phyloP scores from a whole-genome alignment of 2,113 vertebrate genomes.

The Conger conger region DNA sequence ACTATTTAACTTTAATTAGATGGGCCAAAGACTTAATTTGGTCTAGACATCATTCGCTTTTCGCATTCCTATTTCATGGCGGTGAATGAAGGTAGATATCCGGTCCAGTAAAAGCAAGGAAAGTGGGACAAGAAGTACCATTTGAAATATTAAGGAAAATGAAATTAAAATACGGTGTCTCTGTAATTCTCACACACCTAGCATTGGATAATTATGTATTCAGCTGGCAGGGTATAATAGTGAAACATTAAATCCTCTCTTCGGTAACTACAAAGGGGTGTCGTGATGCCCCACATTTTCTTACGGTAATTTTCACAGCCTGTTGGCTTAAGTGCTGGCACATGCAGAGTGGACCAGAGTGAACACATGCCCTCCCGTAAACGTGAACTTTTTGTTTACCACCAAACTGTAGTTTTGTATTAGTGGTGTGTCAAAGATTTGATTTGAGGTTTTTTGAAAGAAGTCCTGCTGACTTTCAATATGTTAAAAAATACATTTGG shows the following conservation, averaged over 20 bases:
- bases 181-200: not conserved
- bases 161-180: not conserved
- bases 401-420: not conserved
- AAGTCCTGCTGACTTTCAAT: not conserved
- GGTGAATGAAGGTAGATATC: too few relatives aligned
- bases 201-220: not conserved
- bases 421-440: constrained; percentile 24
- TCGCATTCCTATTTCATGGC: not conserved
- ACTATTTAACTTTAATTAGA: not conserved
- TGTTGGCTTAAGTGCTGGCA: not conserved
- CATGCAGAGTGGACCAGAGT: not conserved
- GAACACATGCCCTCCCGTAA: not conserved
- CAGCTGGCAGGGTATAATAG: not conserved
- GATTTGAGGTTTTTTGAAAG: constrained; percentile 17
- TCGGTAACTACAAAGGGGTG: not conserved
- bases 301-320: too few relatives aligned
- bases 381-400: not conserved
- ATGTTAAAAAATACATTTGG: not conserved
- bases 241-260: not conserved
- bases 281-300: too few relatives aligned
- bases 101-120: too few relatives aligned
- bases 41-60: not conserved
- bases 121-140: not conserved
- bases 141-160: not conserved
- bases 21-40: not conserved